These are phyloP conservation scores for Dallia pectoralis DNA, from an alignment of 2,797 vertebrate species.

Conservation along the genomic window DNA sequence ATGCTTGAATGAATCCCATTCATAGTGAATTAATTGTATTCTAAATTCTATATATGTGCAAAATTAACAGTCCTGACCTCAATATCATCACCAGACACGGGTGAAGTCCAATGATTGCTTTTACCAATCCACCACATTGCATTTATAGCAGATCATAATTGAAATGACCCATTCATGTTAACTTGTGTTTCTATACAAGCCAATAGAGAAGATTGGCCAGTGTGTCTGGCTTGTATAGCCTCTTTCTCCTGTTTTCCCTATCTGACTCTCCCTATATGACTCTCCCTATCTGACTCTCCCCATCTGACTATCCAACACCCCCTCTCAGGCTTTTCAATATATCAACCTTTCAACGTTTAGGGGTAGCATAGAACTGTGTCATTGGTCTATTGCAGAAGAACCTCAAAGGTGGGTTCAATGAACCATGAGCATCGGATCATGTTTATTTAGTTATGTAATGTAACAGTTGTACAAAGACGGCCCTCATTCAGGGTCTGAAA, in stretches of 20 bases:
- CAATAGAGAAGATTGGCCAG: background rate
- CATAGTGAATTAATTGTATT: background rate
- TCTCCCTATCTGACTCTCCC: background rate
- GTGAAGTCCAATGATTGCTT: background rate
- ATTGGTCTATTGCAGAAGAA: slow-evolving; percentile 42
- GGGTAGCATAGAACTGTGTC: slow-evolving; percentile 1
- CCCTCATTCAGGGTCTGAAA: slow-evolving; percentile 27
- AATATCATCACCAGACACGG: slow-evolving; percentile 1
- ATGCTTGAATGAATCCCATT: slow-evolving; percentile 12
- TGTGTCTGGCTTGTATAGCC: background rate
- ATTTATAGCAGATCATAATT: slow-evolving; percentile 9
- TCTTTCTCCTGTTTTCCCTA: background rate
- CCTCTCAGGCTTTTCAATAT: slow-evolving; percentile 10
- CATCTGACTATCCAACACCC: background rate
- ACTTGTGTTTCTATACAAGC: background rate
- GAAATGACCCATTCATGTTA: slow-evolving; percentile 28
- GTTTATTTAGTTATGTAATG: background rate
- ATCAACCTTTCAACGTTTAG: background rate
- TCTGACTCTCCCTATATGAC: slow-evolving; percentile 29
- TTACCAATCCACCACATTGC: slow-evolving; percentile 26
- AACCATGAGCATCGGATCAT: slow-evolving; percentile 13
- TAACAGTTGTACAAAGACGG: slow-evolving; percentile 19
- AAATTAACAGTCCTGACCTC: slow-evolving; percentile 51
- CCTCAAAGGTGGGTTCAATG: background rate
- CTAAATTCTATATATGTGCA: background rate